Evolutionary conservation across 2,888 invertebrate genomes (phyloP).

Genomic region (Agonopterix arenella): DNA sequence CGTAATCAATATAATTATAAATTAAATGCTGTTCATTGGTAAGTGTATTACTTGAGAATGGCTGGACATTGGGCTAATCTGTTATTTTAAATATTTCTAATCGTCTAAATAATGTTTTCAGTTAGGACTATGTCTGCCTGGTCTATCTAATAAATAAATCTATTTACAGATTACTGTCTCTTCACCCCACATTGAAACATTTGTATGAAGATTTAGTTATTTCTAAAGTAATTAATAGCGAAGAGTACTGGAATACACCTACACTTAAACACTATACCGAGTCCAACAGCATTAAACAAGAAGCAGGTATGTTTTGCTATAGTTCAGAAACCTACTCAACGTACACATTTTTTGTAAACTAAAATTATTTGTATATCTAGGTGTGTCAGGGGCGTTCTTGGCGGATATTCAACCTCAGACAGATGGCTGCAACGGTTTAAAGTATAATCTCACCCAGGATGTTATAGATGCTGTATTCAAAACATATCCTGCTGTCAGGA

Average conservation of each 20-base stretch:
- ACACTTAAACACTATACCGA: constrained; percentile 86
- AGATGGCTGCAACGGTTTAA: constrained; percentile 96
- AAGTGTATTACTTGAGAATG: no score
- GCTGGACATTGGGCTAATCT: no score
- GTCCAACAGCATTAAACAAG: constrained; percentile 85
- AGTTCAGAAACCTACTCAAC: not conserved
- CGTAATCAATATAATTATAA: no score
- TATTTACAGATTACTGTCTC: constrained; percentile 83
- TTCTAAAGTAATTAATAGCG: constrained; percentile 95
- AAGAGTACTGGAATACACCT: constrained; percentile 98
- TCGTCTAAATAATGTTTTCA: no score
- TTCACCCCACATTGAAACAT: constrained; percentile 93
- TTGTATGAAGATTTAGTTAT: constrained; percentile 98
- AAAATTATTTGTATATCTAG: constrained; percentile 31
- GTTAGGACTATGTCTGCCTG: no score
- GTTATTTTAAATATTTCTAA: no score
- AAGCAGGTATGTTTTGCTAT: constrained; percentile 80
- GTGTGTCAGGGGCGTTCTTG: constrained; percentile 85
- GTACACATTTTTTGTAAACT: not conserved
- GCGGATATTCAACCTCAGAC: constrained; percentile 98
- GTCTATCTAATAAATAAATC: no score
- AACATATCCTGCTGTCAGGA: constrained; percentile 98
- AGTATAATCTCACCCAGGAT: constrained; percentile 97
- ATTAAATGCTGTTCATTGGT: no score
- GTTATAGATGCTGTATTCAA: constrained; percentile 99